Base-by-base conservation (phyloP, 2,888 invertebrate species). In the Zelleria hepariella region DNA sequence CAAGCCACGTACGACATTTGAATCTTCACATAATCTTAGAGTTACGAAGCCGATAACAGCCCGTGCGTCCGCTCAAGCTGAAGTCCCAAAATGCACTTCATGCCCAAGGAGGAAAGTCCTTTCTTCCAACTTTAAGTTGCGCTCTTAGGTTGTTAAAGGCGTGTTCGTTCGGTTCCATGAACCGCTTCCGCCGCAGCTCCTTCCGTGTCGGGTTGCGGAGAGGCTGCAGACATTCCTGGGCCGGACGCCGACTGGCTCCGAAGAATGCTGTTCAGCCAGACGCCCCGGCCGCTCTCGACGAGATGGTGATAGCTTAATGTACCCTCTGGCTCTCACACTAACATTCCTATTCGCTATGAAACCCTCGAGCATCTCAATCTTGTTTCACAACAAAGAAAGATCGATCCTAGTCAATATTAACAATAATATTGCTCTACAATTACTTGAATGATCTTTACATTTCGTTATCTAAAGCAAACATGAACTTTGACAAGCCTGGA, bases 131-230 rank as follows among this genome's bases (percentile, higher is more conserved):
- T 15, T 2, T 18, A 15, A 1, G 4, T 51, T 49, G 59, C 63
- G 64, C 65, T 53, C 65, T 68, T 65, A 60, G 57, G 73, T 60
- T 70, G n/a, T 81, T 80, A 66, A 67, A 59, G 65, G 7, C 15
- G 5, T 2, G 56, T 15, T 2, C 26, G 60, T 65, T 67, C 66
- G 70, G 75, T 84, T 85, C 78, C 77, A 82, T 84, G 86, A 83
- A 86, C 86, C 82, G 87, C 86, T 88, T 87, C 87, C 87, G 87
- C 80, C 79, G 83, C 71, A 70, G 76, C 81, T 84, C 79, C 84
- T 87, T 87, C 87, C 87, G 87, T 86, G 85, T 87, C 86, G 86
- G 80, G 82, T 86, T 86, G 83, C 85, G 83, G 56, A 10, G 18
- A 42, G 24, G 20, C 48, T 55, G 77, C 72, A 75, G 74, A 77